phyloP scores from a whole-genome alignment of 2,888 invertebrate genomes.

The Drosophila neoperkinsi region DNA sequence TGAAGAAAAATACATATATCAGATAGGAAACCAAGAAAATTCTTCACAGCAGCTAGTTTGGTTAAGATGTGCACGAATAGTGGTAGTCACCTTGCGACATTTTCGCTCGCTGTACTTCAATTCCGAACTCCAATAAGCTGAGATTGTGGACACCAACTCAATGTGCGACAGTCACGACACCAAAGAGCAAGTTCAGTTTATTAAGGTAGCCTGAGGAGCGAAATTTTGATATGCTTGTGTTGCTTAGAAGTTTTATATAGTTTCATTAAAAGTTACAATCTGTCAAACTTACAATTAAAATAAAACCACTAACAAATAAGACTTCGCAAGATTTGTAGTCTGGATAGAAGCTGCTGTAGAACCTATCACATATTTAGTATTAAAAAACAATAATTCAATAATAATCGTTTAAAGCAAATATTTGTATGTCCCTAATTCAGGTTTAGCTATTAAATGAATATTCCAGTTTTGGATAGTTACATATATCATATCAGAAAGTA shows the following conservation, averaged over 20 bases:
- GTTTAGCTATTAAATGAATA: not conserved
- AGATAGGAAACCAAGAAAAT: constrained; percentile 15
- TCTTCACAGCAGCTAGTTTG: not conserved
- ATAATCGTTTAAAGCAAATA: not conserved
- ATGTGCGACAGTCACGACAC: not conserved
- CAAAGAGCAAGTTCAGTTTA: not conserved
- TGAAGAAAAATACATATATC: constrained; percentile 17
- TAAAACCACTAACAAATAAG: no score
- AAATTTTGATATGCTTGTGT: not conserved
- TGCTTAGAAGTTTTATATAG: not conserved
- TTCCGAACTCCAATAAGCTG: not conserved
- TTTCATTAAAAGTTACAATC: not conserved
- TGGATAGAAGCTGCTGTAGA: not conserved
- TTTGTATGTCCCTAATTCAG: not conserved
- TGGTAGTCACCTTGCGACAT: constrained; percentile 9
- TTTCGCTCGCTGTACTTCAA: not conserved
- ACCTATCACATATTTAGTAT: not conserved
- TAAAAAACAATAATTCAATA: not conserved
- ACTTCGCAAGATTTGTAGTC: not conserved
- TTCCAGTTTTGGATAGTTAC: not conserved
- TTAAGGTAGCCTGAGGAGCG: not conserved
- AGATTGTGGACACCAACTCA: not conserved
- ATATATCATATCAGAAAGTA: not conserved
- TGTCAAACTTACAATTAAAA: not conserved
- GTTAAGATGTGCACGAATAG: not conserved